Conservation (phyloP, 1,140 invertebrate species). For the Orchesella cincta region DNA sequence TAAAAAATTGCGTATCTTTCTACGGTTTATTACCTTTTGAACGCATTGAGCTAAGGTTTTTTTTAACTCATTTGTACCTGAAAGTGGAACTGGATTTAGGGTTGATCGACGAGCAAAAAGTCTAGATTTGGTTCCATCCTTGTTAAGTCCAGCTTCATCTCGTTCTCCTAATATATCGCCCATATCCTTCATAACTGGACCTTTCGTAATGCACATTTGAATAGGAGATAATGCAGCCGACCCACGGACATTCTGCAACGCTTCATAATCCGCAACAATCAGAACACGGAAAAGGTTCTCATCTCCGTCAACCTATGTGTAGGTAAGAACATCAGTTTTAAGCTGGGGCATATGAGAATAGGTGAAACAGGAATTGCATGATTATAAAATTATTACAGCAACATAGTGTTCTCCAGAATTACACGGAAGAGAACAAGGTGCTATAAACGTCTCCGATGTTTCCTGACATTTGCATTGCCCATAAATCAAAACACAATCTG, state of each 20-base stretch:
- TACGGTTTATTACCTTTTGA: no score
- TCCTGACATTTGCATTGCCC: neutral
- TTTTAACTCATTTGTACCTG: no score
- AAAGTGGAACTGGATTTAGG: neutral
- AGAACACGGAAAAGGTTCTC: neutral
- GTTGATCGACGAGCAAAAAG: neutral
- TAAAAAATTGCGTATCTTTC: no score
- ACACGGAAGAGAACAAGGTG: neutral
- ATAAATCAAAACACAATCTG: conserved; percentile 9
- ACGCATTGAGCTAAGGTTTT: no score
- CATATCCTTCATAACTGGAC: conserved; percentile 17
- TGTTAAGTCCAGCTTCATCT: neutral
- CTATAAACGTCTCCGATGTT: neutral
- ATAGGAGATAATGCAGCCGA: neutral
- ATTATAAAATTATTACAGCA: neutral
- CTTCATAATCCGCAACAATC: conserved; percentile 19
- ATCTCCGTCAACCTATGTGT: neutral
- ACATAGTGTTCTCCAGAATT: neutral
- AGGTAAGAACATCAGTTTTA: no score
- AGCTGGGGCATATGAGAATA: no score
- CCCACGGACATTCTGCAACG: neutral
- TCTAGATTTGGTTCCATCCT: neutral
- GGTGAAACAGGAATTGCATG: neutral
- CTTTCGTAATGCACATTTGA: conserved; percentile 1
- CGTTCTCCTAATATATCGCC: neutral